These are phyloP conservation scores for Lasioglossum calceatum DNA, from an alignment of 2,888 invertebrate species.

Conservation along the genomic window DNA sequence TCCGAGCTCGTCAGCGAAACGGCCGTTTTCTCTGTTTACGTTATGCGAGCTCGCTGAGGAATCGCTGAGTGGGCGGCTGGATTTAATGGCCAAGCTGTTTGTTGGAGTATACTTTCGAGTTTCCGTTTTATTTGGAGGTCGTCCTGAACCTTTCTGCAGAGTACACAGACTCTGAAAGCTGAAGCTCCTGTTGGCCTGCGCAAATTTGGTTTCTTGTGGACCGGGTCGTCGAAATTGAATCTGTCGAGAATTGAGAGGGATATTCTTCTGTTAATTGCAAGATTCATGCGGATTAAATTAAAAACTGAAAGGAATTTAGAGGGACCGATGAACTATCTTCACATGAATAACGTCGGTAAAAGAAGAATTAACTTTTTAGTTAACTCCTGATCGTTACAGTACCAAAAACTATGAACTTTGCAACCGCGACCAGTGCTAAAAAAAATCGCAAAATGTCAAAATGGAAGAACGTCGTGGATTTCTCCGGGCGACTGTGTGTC, in stretches of 20 bases:
- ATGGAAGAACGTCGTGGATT: not conserved
- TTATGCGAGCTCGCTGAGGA: not conserved
- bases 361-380: too few relatives aligned
- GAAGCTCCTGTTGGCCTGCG: not conserved
- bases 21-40: slow-evolving; percentile 1
- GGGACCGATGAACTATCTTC: too few relatives aligned
- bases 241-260: too few relatives aligned
- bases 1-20: not conserved
- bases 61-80: not conserved
- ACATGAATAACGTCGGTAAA: too few relatives aligned
- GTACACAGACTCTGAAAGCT: not conserved
- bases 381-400: too few relatives aligned
- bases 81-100: not conserved
- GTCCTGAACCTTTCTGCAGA: not conserved
- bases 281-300: too few relatives aligned
- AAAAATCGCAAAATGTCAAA: not conserved
- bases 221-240: not conserved
- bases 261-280: too few relatives aligned
- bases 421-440: not conserved
- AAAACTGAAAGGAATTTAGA: too few relatives aligned
- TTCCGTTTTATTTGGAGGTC: not conserved
- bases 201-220: not conserved
- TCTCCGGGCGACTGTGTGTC: slow-evolving; percentile 36
- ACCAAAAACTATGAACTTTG: too few relatives aligned
- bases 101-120: not conserved